phyloP scores from a whole-genome alignment of 1,140 invertebrate species.

The Drosophila baimaii region DNA sequence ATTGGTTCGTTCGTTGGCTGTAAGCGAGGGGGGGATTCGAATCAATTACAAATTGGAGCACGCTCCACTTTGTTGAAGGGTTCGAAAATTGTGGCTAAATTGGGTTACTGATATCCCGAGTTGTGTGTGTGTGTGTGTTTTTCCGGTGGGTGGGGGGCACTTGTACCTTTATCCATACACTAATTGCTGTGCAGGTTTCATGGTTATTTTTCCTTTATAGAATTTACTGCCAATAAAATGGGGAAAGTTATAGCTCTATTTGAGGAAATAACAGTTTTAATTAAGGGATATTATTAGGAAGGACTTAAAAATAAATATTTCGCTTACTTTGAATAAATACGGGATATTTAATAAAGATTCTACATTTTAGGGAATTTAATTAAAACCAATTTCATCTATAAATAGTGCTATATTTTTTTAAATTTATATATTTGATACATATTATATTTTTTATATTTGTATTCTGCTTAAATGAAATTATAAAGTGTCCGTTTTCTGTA shows the following conservation, averaged over 20 bases:
- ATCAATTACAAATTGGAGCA: conserved; percentile 54
- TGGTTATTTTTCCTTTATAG: too few relatives aligned
- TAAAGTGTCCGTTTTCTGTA: too few relatives aligned
- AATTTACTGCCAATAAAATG: background rate
- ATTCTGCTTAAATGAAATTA: too few relatives aligned
- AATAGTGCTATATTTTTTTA: too few relatives aligned
- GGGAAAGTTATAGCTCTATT: too few relatives aligned
- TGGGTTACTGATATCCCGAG: conserved; percentile 43
- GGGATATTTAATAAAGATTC: rapidly evolving
- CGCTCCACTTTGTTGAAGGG: conserved; percentile 37
- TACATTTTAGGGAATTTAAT: background rate
- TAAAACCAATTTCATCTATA: too few relatives aligned
- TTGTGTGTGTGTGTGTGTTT: background rate
- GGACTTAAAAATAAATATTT: background rate
- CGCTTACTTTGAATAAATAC: background rate
- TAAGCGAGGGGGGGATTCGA: conserved; percentile 11
- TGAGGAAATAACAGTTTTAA: too few relatives aligned
- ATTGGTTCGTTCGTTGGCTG: conserved; percentile 32
- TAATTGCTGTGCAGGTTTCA: background rate
- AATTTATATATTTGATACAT: too few relatives aligned
- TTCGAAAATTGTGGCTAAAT: conserved; percentile 30
- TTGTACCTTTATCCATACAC: background rate
- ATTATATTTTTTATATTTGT: too few relatives aligned
- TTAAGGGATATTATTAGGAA: too few relatives aligned
- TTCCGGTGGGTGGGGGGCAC: background rate